Percentiles rank a stretch among this genome's conserved stretches.
Evolutionary conservation across 2,113 vertebrate genomes (phyloP).

Genomic region (Panurus biarmicus): DNA sequence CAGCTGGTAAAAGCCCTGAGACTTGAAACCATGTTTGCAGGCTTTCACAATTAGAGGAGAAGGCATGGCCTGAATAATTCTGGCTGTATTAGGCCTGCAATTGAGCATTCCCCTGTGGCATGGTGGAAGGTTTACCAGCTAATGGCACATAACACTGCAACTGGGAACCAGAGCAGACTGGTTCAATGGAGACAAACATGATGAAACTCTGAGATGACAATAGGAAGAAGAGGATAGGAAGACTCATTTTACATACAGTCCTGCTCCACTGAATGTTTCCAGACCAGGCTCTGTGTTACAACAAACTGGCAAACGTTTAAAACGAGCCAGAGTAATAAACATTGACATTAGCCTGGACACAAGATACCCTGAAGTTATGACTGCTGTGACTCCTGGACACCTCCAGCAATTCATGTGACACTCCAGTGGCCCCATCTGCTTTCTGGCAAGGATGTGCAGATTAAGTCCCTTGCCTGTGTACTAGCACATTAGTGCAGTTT

Average conservation of each 20-base stretch:
- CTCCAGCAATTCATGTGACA: background rate
- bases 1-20: constrained; percentile 21
- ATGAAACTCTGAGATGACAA: background rate
- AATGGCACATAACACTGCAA: background rate
- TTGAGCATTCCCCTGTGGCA: background rate
- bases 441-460: background rate
- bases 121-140: background rate
- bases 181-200: background rate
- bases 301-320: background rate
- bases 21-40: background rate
- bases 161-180: background rate
- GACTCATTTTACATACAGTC: background rate
- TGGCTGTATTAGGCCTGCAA: background rate
- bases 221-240: background rate
- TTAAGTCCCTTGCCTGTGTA: background rate
- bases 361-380: background rate
- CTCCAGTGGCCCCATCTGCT: background rate
- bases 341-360: background rate
- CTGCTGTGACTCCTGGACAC: background rate
- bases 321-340: background rate
- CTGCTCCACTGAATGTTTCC: background rate
- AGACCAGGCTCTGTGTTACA: background rate
- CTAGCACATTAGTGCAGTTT: background rate
- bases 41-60: constrained; percentile 10
- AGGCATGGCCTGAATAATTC: background rate